A percentile compares a stretch with the other conserved stretches of the same genome.
These are phyloP conservation scores for Trisateles emortualis DNA, from an alignment of 2,888 invertebrate species.

Conservation along the genomic window DNA sequence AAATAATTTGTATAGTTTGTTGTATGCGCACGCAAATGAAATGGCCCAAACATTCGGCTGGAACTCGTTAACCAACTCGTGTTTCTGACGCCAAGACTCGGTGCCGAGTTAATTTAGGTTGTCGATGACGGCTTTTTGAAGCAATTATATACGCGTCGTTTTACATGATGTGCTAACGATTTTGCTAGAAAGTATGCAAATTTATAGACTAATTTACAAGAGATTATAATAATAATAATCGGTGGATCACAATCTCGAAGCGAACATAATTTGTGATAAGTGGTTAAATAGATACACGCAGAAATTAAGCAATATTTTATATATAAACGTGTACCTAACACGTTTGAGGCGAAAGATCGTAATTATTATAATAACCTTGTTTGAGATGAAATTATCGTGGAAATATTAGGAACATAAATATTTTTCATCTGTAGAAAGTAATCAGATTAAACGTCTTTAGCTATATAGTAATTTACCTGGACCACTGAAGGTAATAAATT, in stretches of 20 bases:
- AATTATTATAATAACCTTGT: slow-evolving; percentile 6
- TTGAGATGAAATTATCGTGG: background rate
- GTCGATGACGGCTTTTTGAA: slow-evolving; percentile 54
- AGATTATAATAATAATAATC: slow-evolving; percentile 14
- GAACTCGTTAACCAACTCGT: slow-evolving; percentile 66
- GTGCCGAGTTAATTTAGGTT: slow-evolving; percentile 56
- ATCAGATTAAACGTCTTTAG: slow-evolving; percentile 1
- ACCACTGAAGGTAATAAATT: slow-evolving; percentile 28
- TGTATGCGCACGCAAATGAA: slow-evolving; percentile 68
- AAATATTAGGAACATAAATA: background rate
- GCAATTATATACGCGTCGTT: slow-evolving; percentile 54
- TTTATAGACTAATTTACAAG: slow-evolving; percentile 23
- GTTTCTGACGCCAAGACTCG: slow-evolving; percentile 58
- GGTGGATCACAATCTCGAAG: background rate
- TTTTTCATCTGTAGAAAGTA: slow-evolving; percentile 4
- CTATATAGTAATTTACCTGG: slow-evolving; percentile 7
- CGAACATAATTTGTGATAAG: slow-evolving; percentile 10
- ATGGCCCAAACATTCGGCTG: slow-evolving; percentile 60
- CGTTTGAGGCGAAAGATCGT: slow-evolving; percentile 3
- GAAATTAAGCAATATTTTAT: background rate
- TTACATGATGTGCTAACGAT: slow-evolving; percentile 40
- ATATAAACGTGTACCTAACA: no score
- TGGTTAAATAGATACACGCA: slow-evolving; percentile 9
- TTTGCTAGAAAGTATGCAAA: slow-evolving; percentile 25
- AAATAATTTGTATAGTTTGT: slow-evolving; percentile 72